phyloP scores from a whole-genome alignment of 2,888 invertebrate genomes.

The Crepidodera aurea region DNA sequence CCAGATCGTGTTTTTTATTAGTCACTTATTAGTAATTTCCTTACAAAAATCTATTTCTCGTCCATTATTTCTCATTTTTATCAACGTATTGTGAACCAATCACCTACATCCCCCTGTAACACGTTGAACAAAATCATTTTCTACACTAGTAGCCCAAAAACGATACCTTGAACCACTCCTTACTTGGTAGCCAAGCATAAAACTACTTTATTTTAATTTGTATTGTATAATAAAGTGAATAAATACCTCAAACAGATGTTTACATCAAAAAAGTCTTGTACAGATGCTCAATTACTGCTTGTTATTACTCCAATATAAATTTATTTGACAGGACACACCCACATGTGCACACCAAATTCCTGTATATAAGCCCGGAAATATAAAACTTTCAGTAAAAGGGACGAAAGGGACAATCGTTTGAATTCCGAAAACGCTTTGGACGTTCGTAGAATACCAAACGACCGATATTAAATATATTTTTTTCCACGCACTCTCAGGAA shows the following conservation, averaged over 20 bases:
- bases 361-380: conserved; percentile 17
- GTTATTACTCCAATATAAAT: not conserved
- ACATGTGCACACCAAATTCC: not conserved
- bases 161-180: too few relatives aligned
- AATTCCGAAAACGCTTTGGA: conserved; percentile 33
- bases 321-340: conserved; percentile 1
- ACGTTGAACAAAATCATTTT: too few relatives aligned
- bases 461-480: conserved; percentile 31
- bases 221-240: too few relatives aligned
- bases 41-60: too few relatives aligned
- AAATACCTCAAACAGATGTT: not conserved
- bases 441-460: conserved; percentile 27
- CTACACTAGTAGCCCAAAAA: too few relatives aligned
- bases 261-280: not conserved
- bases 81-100: too few relatives aligned
- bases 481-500: conserved; percentile 29
- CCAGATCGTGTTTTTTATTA: too few relatives aligned
- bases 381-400: conserved; percentile 16
- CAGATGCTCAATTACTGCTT: not conserved
- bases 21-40: too few relatives aligned
- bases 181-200: too few relatives aligned
- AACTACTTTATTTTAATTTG: too few relatives aligned
- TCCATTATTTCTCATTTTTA: too few relatives aligned
- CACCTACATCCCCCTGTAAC: too few relatives aligned
- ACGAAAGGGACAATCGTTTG: conserved; percentile 27